Percentiles rank a stretch among this genome's conserved stretches.
phyloP scores from a whole-genome alignment of 1,140 invertebrate genomes.

The Philaenus spumarius region DNA sequence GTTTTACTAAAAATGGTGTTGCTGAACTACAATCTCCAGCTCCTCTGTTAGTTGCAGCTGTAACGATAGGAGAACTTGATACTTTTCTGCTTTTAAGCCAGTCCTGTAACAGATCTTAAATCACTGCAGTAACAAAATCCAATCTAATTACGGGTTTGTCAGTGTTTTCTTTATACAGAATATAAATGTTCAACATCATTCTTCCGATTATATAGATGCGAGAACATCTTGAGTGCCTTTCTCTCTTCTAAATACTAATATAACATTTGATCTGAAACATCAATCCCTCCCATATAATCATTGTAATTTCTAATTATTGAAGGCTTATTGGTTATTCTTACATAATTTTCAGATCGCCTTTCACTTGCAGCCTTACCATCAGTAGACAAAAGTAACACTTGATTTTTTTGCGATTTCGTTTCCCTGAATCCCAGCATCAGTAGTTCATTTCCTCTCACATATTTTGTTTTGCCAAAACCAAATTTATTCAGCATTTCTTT shows the following conservation, averaged over 20 bases:
- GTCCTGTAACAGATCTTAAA: neutral
- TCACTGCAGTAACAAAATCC: no score
- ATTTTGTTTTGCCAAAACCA: slow-evolving; percentile 19
- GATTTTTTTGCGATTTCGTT: slow-evolving; percentile 22
- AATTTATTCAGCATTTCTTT: slow-evolving; percentile 10
- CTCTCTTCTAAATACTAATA: slow-evolving; percentile 30
- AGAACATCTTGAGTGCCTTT: slow-evolving; percentile 30
- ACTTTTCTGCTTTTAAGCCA: no score
- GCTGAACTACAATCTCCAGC: neutral
- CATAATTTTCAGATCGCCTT: no score
- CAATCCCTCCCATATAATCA: no score
- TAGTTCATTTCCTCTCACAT: slow-evolving; percentile 11
- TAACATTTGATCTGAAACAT: slow-evolving; percentile 21
- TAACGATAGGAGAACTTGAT: neutral
- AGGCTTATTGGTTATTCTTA: no score
- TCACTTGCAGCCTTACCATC: slow-evolving; percentile 18
- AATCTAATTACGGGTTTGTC: slow-evolving; percentile 17
- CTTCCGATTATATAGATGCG: slow-evolving; percentile 29
- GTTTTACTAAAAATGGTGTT: neutral
- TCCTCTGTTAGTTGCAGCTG: neutral
- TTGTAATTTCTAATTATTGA: no score
- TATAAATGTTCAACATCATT: slow-evolving; percentile 31
- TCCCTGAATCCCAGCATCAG: slow-evolving; percentile 17
- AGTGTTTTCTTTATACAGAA: no score
- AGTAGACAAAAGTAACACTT: slow-evolving; percentile 25